A percentile compares a stretch with the other conserved stretches of the same genome.
These are phyloP conservation scores for Coracopsis vasa DNA, from an alignment of 2,113 vertebrate genomes.

Conservation along the genomic window DNA sequence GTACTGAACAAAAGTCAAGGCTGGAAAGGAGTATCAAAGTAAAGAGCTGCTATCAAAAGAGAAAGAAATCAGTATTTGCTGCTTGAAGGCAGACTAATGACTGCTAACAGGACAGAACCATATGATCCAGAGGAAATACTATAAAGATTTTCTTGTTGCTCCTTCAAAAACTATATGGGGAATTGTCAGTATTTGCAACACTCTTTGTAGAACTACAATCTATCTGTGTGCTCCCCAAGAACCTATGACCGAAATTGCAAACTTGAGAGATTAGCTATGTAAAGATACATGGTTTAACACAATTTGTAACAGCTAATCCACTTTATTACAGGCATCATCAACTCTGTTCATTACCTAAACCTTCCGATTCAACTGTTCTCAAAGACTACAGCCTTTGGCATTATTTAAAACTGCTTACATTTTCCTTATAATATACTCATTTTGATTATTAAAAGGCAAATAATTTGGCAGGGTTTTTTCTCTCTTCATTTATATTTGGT, in stretches of 20 bases:
- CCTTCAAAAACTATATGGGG: not conserved
- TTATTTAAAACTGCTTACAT: slow-evolving; percentile 14
- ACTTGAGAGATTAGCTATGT: not conserved
- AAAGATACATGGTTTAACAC: not conserved
- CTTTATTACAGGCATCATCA: slow-evolving; percentile 9
- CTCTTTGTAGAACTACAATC: not conserved
- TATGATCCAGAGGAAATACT: not conserved
- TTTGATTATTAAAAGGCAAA: slow-evolving; percentile 44
- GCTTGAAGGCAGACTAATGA: not conserved
- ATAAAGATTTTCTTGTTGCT: not conserved
- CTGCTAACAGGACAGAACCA: not conserved
- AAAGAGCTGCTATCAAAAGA: not conserved
- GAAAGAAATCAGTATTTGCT: not conserved
- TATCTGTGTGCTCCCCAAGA: not conserved
- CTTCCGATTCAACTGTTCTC: not conserved
- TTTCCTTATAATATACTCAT: slow-evolving; percentile 28
- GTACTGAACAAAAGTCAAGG: not conserved
- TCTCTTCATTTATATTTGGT: not conserved
- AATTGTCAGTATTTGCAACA: not conserved
- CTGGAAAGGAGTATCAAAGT: not conserved
- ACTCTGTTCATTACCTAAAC: slow-evolving; percentile 32
- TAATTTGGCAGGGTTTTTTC: not conserved
- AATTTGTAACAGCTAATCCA: not conserved
- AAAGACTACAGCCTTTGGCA: not conserved
- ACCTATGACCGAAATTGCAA: not conserved